Conservation (phyloP, 1,140 invertebrate species). For the Asbolus verrucosus region DNA sequence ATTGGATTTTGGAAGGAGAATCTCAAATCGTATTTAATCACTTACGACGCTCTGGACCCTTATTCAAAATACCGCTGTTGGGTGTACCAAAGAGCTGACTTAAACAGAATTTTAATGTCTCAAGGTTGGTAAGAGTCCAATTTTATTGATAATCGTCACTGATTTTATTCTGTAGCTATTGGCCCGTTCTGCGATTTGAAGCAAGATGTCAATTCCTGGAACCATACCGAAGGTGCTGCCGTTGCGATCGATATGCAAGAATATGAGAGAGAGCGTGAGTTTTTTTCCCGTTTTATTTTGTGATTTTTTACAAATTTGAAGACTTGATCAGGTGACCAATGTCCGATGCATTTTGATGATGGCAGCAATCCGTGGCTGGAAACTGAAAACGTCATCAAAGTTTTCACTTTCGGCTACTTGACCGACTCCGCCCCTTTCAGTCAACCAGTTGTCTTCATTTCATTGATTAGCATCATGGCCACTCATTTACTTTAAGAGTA, state of each 20-base stretch:
- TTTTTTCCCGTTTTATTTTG: too few species aligned
- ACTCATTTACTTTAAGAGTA: too few species aligned
- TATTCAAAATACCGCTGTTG: slow-evolving; percentile 97
- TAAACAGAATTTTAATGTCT: slow-evolving; percentile 91
- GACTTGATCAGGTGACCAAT: slow-evolving; percentile 83
- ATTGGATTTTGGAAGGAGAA: slow-evolving; percentile 99
- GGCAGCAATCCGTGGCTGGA: slow-evolving; percentile 86
- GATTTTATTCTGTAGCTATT: slow-evolving; percentile 70
- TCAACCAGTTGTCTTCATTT: background rate
- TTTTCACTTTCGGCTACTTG: slow-evolving; percentile 70
- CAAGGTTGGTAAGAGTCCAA: slow-evolving; percentile 66
- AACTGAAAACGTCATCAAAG: slow-evolving; percentile 77
- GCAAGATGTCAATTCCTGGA: slow-evolving; percentile 90
- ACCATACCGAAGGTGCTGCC: slow-evolving; percentile 90
- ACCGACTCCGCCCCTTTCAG: background rate
- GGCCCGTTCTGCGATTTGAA: slow-evolving; percentile 91
- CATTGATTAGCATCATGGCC: background rate
- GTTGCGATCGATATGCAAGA: slow-evolving; percentile 91
- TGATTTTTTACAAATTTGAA: too few species aligned
- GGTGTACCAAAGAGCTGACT: slow-evolving; percentile 96
- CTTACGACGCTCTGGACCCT: slow-evolving; percentile 95
- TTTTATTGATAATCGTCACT: slow-evolving; percentile 1
- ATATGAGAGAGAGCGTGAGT: slow-evolving; percentile 89
- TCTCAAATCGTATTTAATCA: slow-evolving; percentile 96
- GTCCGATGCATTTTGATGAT: slow-evolving; percentile 95